Base-by-base conservation (phyloP, 2,797 vertebrate species). In the Trematomus bernacchii region DNA sequence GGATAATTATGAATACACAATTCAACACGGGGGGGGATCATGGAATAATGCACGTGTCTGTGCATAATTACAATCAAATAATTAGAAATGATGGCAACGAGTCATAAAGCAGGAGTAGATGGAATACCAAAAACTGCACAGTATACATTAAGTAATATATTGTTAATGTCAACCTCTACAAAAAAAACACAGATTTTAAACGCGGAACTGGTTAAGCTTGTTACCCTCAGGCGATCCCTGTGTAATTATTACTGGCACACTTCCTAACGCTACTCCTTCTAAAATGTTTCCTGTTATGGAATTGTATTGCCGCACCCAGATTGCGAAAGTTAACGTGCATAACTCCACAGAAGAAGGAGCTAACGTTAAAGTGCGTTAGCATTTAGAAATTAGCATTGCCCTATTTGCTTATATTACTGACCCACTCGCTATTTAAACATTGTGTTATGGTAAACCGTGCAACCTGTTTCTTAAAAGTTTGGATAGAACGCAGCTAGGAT, bases 261-360 rank as follows among this genome's bases (percentile, higher is more conserved):
- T 88, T 82, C 57, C 42, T 3, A 44, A 37, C 33, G 33, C 33
- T 37, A 37, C 7, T 2, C 13, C 14, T 5, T 13, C 23, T 15
- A 4, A 51, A 64, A 48, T 10, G 14, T 65, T 85, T 83, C 76
- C 82, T 67, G 66, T 44, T 83, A 9, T 14, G 43, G 55, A 30
- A 64, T 37, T 23, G 8, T 0, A 53, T 18, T 12, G 60, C 70
- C 82, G 11, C 78, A 78, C 68, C 83, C 73, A 52, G 1, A 55
- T 0, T 3, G 23, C 12, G 1, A 33, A 51, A 27, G 10, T 27
- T 18, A 61, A 46, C 43, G 15, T 10, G 12, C 23, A n/a, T 11
- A 37, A 52, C 13, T 10, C 3, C 1, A 11, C 43, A 61, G 1
- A 23, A 21, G 3, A 12, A 9, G 33, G 33, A 37, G 33, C 33